Conservation (phyloP, 2,888 invertebrate genomes). For the Melieria crassipennis region DNA sequence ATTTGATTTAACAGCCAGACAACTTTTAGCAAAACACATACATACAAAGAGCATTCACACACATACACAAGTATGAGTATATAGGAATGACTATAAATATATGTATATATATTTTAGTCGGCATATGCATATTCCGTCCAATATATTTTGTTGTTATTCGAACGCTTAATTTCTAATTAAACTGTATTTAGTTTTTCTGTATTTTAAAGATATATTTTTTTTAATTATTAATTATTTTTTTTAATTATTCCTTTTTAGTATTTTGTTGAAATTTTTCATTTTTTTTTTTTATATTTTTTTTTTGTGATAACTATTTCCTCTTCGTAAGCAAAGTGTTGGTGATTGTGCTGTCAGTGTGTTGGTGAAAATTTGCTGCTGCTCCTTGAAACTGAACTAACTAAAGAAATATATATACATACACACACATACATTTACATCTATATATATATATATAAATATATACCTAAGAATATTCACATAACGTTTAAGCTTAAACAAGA, state of each 20-base stretch:
- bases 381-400: too few relatives aligned
- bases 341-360: too few relatives aligned
- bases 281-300: too few relatives aligned
- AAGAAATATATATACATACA: too few relatives aligned
- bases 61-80: slow-evolving; percentile 25
- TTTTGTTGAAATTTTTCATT: too few relatives aligned
- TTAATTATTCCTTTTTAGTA: not conserved
- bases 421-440: too few relatives aligned
- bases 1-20: too few relatives aligned
- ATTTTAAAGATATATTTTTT: slow-evolving; percentile 3
- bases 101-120: slow-evolving; percentile 40
- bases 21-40: not conserved
- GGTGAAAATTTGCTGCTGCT: too few relatives aligned
- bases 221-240: slow-evolving; percentile 15
- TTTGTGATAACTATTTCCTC: too few relatives aligned
- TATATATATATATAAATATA: too few relatives aligned
- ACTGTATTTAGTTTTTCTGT: not conserved
- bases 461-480: not conserved
- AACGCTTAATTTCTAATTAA: slow-evolving; percentile 13
- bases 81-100: too few relatives aligned
- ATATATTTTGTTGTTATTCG: slow-evolving; percentile 50
- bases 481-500: slow-evolving; percentile 20
- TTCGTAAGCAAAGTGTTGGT: too few relatives aligned
- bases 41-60: slow-evolving; percentile 6
- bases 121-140: slow-evolving; percentile 64